Evolutionary conservation across 1,140 invertebrate genomes (phyloP), one percentile per base, ranked within the genome.

Genomic region (Heterodera schachtii): DNA sequence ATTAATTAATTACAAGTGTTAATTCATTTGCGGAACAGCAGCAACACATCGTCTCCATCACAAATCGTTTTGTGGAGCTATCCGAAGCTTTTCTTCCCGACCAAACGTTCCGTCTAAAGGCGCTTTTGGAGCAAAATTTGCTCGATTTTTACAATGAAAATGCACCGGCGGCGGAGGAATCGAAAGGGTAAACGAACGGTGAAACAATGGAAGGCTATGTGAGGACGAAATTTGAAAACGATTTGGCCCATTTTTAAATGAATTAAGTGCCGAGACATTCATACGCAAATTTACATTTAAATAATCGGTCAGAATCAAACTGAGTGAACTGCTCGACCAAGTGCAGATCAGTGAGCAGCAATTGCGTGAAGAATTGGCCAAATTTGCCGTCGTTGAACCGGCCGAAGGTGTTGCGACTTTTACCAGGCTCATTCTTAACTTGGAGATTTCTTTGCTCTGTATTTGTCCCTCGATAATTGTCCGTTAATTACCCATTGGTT

Each of bases 31-130:
- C n/a, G n/a, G n/a, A n/a, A n/a, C n/a, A n/a, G n/a, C n/a, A n/a
- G 16, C n/a, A 74, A 21, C 21, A 41, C 11, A 76, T 76, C 21
- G 75, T 76, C 8, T 69, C 47, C 19, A 52, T 76, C 19, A 52
- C 75, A 13, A 76, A 60, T 76, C 44, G 31, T n/a, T 76, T 52
- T 60, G 4, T 76, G 7, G 75, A 76, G 41, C 8, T 67, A 13
- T n/a, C 13, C 13, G 52, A 67, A 44, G 64, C n/a, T n/a, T n/a
- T 76, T 21, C 5, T 57, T 11, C 44, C 75, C 52, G 31, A 47
- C 41, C 64, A 64, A 60, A 76, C 21, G 16, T 43, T 64, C 41
- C 52, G 47, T 44, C 41, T 76, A 21, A 76, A 60, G 64, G 52
- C 44, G 21, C 64, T 76, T 16, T 76, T 76, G 52, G 49, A 5